These are phyloP conservation scores for Pipistrellus pipistrellus DNA, from an alignment of 2,797 vertebrate genomes.

Conservation along the genomic window DNA sequence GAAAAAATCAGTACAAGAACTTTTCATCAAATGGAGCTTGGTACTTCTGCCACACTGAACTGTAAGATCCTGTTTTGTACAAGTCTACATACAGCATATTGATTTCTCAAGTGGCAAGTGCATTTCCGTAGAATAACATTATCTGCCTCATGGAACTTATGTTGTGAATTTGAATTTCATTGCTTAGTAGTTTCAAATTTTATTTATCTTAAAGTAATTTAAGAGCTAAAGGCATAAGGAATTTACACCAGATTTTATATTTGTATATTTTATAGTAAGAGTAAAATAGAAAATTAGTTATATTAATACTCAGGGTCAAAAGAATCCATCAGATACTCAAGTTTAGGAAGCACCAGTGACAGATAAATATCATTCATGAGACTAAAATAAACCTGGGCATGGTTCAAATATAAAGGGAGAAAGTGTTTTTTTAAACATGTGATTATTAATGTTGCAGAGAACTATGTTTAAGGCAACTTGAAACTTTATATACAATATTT, in stretches of 20 bases:
- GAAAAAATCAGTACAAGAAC: background rate
- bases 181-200: background rate
- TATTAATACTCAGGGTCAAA: background rate
- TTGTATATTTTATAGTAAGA: background rate
- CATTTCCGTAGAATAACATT: background rate
- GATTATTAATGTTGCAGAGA: background rate
- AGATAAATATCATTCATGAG: background rate
- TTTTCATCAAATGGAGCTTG: background rate
- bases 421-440: background rate
- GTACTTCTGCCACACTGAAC: background rate
- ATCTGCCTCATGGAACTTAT: background rate
- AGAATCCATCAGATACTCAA: background rate
- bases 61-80: background rate
- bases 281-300: background rate
- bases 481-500: slow-evolving; percentile 3
- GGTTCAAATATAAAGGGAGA: background rate
- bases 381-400: background rate
- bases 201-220: slow-evolving; percentile 27
- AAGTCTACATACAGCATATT: background rate
- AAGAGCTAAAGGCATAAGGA: background rate
- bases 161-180: slow-evolving; percentile 7
- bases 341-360: background rate
- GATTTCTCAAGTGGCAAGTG: background rate
- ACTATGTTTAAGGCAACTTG: background rate
- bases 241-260: background rate